phyloP scores from a whole-genome alignment of 2,888 invertebrate species.

The Drosophila meridiana region DNA sequence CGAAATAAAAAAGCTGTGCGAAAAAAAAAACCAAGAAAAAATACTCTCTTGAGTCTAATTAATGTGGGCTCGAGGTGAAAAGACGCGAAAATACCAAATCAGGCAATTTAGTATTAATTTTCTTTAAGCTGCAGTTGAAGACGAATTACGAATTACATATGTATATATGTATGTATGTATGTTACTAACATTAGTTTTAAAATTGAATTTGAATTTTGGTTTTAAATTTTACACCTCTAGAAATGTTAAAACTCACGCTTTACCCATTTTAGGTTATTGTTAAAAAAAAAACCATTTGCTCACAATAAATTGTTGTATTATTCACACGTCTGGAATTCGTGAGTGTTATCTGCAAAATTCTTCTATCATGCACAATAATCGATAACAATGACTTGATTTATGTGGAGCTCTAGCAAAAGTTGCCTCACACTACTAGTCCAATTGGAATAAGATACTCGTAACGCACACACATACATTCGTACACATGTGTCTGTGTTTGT shows the following conservation, averaged over 20 bases:
- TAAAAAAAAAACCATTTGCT: neutral
- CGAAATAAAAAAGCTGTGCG: neutral
- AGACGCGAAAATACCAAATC: neutral
- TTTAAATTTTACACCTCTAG: neutral
- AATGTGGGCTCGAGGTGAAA: neutral
- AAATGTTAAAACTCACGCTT: neutral
- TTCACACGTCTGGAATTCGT: constrained; percentile 13
- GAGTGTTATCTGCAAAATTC: constrained; percentile 8
- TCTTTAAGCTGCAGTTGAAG: neutral
- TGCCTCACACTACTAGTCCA: neutral
- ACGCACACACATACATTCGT: neutral
- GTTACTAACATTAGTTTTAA: neutral
- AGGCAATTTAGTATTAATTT: neutral
- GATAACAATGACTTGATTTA: constrained; percentile 15
- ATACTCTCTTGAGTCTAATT: neutral
- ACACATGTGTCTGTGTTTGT: neutral
- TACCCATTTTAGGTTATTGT: neutral
- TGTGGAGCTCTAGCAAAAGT: constrained; percentile 1
- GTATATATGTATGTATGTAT: neutral
- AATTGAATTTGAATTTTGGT: neutral
- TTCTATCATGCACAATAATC: neutral
- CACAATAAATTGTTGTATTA: neutral
- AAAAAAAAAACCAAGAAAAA: neutral
- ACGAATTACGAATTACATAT: neutral
- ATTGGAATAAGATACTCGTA: neutral